Conservation (phyloP, 2,888 invertebrate species). For the Sarcophaga carnaria region DNA sequence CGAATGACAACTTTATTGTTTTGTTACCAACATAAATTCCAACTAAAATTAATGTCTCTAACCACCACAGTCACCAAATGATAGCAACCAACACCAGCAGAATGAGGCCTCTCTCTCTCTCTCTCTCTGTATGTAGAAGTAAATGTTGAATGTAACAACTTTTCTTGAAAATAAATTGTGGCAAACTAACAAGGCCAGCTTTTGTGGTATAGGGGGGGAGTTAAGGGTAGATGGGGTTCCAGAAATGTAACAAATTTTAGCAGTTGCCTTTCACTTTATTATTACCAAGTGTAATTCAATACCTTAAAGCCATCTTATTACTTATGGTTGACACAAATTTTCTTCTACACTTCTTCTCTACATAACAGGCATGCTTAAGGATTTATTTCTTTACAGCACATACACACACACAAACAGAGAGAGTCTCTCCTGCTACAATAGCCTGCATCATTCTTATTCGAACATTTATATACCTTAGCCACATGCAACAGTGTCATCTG, state of each 20-base stretch:
- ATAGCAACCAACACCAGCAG: no score
- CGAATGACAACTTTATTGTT: conserved; percentile 79
- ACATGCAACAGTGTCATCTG: conserved; percentile 62
- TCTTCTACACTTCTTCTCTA: conserved; percentile 27
- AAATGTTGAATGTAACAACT: not conserved
- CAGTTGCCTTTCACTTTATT: conserved; percentile 50
- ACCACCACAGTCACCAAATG: not conserved
- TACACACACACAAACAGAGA: no score
- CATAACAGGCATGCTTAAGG: not conserved
- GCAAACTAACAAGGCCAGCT: not conserved
- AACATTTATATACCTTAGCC: not conserved
- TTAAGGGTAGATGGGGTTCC: no score
- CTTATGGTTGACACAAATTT: conserved; percentile 65
- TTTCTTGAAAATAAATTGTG: not conserved
- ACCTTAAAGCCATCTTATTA: conserved; percentile 64
- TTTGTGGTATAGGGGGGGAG: not conserved
- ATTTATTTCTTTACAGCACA: no score
- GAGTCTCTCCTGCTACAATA: no score
- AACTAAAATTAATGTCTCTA: conserved; percentile 57
- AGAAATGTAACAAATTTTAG: not conserved
- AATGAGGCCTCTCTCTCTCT: no score
- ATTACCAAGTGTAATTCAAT: conserved; percentile 62
- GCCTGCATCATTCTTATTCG: no score
- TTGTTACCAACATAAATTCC: conserved; percentile 68
- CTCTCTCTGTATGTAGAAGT: no score